Percentiles rank a stretch among this genome's conserved stretches.
Evolutionary conservation across 2,113 vertebrate genomes (phyloP).

Genomic region (Platichthys flesus): DNA sequence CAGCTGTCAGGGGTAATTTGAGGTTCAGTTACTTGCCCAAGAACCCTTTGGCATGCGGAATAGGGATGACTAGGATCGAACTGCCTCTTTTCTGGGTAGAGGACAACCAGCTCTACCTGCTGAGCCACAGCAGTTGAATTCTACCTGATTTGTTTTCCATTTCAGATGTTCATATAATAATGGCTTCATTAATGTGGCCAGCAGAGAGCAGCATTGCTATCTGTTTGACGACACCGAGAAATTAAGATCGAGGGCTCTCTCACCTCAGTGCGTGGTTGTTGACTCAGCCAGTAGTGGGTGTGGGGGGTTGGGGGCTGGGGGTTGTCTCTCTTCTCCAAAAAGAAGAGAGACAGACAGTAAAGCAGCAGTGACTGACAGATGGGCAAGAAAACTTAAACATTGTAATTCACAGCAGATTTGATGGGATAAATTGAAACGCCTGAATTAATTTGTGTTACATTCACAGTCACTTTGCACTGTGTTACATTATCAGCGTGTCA

Average conservation of each 20-base stretch:
- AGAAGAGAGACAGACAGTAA: conserved; percentile 29
- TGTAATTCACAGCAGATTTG: conserved; percentile 43
- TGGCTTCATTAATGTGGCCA: conserved; percentile 41
- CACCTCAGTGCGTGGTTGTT: conserved; percentile 8
- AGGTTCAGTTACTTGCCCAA: too few species aligned
- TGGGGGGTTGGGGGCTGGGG: not conserved
- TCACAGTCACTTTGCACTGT: conserved; percentile 70
- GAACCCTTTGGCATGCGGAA: too few species aligned
- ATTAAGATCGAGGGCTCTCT: not conserved
- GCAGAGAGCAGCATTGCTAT: conserved; percentile 78
- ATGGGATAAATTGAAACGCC: conserved; percentile 64
- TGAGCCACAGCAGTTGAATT: too few species aligned
- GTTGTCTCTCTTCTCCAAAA: too few species aligned
- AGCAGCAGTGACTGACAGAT: conserved; percentile 58
- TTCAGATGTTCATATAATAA: conserved; percentile 11
- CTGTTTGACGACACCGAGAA: conserved; percentile 26
- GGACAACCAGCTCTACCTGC: too few species aligned
- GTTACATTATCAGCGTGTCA: conserved; percentile 70
- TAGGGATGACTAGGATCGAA: too few species aligned
- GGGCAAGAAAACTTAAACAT: conserved; percentile 30
- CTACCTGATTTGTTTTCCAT: not conserved
- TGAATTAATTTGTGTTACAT: conserved; percentile 72
- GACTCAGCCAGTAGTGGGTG: not conserved
- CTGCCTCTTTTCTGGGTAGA: too few species aligned
- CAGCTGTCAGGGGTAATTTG: too few species aligned